Percentiles rank a stretch among this genome's conserved stretches.
These are phyloP conservation scores for Apotomis betuletana DNA, from an alignment of 2,888 invertebrate genomes.

Conservation along the genomic window DNA sequence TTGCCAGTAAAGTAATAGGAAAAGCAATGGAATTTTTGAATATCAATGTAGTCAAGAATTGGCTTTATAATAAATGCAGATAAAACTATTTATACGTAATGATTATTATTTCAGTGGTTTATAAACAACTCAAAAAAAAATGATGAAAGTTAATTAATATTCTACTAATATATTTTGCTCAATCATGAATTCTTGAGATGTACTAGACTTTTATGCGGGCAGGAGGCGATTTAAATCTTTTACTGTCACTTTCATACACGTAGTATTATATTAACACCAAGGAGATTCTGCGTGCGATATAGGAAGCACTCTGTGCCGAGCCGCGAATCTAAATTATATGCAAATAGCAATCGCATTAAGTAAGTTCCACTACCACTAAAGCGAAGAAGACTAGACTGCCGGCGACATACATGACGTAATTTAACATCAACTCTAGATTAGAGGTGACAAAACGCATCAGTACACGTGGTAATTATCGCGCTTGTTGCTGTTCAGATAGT, in stretches of 20 bases:
- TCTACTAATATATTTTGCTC: too few relatives aligned
- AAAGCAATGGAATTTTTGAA: too few relatives aligned
- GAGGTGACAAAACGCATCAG: not conserved
- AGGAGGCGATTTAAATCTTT: not conserved
- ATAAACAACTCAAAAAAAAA: too few relatives aligned
- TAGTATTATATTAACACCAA: not conserved
- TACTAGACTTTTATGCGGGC: too few relatives aligned
- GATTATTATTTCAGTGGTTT: too few relatives aligned
- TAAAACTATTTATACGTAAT: too few relatives aligned
- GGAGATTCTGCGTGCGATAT: not conserved
- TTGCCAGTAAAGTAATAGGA: too few relatives aligned
- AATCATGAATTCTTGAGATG: too few relatives aligned
- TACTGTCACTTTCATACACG: not conserved
- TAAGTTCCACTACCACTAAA: constrained; percentile 1
- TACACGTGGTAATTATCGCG: not conserved
- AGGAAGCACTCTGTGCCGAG: not conserved
- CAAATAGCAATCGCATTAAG: not conserved
- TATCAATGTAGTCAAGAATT: too few relatives aligned
- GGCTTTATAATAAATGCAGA: too few relatives aligned
- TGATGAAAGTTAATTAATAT: not conserved
- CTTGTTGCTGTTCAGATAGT: not conserved
- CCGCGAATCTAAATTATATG: not conserved
- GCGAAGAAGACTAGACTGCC: not conserved
- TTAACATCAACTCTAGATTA: not conserved
- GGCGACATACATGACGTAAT: not conserved